Conservation (phyloP, 2,113 vertebrate species). For the Strigops habroptila region DNA sequence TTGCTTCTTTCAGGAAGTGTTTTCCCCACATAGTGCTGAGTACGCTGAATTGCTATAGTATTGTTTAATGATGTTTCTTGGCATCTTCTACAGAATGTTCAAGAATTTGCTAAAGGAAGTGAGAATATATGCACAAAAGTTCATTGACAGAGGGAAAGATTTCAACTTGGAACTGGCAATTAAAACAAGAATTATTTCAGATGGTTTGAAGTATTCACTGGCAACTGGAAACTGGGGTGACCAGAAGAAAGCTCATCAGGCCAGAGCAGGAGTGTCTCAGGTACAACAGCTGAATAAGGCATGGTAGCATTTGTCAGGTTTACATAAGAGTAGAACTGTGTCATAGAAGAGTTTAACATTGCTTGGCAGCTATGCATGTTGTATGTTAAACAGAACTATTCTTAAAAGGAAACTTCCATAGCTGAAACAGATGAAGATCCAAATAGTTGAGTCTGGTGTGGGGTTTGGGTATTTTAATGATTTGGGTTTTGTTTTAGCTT, state of each 20-base stretch:
- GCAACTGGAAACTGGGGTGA: constrained; percentile 99
- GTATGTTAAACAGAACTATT: neutral
- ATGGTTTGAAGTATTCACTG: constrained; percentile 95
- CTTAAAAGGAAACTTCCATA: neutral
- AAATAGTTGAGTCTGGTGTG: neutral
- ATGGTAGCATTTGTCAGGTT: neutral
- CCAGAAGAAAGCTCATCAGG: constrained; percentile 98
- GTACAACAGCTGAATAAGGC: constrained; percentile 54
- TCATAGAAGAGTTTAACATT: neutral
- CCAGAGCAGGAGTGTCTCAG: constrained; percentile 96
- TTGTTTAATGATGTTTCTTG: neutral
- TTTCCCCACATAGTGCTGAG: neutral
- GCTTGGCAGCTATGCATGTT: neutral
- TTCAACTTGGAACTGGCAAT: constrained; percentile 98
- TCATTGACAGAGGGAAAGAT: constrained; percentile 96
- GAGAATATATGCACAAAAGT: constrained; percentile 96
- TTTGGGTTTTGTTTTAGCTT: neutral
- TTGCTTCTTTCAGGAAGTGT: neutral
- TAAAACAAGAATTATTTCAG: constrained; percentile 97
- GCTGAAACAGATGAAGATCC: neutral
- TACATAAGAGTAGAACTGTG: neutral
- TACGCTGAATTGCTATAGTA: neutral
- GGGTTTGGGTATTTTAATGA: rapidly evolving
- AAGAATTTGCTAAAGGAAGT: constrained; percentile 99
- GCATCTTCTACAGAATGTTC: constrained; percentile 86